A percentile compares a stretch with the other conserved stretches of the same genome.
Evolutionary conservation across 2,888 invertebrate genomes (phyloP).

Genomic region (Cantharis flavilabris): DNA sequence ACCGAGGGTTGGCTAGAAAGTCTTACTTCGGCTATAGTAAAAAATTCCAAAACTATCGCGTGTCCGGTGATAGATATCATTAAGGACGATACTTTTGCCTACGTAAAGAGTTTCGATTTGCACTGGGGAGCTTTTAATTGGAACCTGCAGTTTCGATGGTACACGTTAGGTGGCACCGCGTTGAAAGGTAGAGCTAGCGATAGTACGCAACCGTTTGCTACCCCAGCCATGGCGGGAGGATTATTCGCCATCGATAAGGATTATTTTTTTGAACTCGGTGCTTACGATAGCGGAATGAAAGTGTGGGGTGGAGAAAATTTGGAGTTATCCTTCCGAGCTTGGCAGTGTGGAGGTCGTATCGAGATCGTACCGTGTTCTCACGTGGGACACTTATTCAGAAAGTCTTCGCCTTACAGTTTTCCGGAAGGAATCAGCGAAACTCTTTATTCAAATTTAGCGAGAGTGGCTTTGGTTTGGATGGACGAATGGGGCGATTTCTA

Average conservation of each 20-base stretch:
- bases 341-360: conserved; percentile 92
- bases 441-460: conserved; percentile 87
- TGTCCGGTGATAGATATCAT: conserved; percentile 93
- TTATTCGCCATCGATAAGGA: conserved; percentile 86
- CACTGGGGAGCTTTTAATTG: conserved; percentile 99
- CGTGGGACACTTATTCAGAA: conserved; percentile 91
- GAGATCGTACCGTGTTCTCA: conserved; percentile 92
- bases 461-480: conserved; percentile 97
- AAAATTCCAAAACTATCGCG: conserved; percentile 68
- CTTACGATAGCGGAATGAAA: conserved; percentile 73
- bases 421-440: conserved; percentile 88
- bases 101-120: conserved; percentile 91
- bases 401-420: conserved; percentile 93
- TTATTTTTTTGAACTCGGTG: conserved; percentile 86
- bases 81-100: conserved; percentile 94
- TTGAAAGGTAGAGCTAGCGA: conserved; percentile 65
- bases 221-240: conserved; percentile 94
- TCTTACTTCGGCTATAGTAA: conserved; percentile 59
- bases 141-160: conserved; percentile 89
- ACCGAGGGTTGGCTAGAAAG: conserved; percentile 72
- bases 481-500: conserved; percentile 95
- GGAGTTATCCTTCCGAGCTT: conserved; percentile 93
- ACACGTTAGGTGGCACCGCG: conserved; percentile 72
- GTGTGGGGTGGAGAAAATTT: conserved; percentile 99
- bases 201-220: conserved; percentile 71